phyloP scores from a whole-genome alignment of 2,888 invertebrate genomes.

The Catocala sponsa region DNA sequence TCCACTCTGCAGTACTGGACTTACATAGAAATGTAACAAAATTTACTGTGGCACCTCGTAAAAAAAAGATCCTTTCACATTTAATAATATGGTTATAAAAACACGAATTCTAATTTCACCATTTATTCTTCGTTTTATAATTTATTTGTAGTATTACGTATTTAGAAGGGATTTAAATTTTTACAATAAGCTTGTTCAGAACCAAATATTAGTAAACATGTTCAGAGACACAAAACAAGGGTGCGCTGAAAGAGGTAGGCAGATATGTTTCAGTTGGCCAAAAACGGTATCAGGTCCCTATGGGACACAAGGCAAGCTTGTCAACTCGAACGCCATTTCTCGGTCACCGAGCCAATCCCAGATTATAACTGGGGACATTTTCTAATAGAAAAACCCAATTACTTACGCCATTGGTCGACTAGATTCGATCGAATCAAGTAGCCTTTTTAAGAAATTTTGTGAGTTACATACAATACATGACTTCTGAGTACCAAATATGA shows the following conservation, averaged over 20 bases:
- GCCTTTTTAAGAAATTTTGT: neutral
- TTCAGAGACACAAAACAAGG: neutral
- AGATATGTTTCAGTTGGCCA: constrained; percentile 6
- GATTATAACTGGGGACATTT: constrained; percentile 8
- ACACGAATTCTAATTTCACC: too few species aligned
- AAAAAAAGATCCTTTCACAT: neutral
- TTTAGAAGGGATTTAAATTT: too few species aligned
- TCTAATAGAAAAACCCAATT: constrained; percentile 11
- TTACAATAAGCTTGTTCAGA: too few species aligned
- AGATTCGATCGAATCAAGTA: neutral
- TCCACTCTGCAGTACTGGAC: constrained; percentile 33
- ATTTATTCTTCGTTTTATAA: too few species aligned
- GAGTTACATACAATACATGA: too few species aligned
- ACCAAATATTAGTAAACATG: neutral
- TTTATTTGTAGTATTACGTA: too few species aligned
- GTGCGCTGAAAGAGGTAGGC: neutral
- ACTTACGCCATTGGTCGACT: neutral
- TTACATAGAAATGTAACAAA: constrained; percentile 21
- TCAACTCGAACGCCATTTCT: constrained; percentile 11
- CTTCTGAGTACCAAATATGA: too few species aligned
- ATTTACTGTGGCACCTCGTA: constrained; percentile 18
- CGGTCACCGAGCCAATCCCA: constrained; percentile 14
- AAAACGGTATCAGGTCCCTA: constrained; percentile 12
- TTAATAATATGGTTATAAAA: too few species aligned
- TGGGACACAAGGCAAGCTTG: constrained; percentile 7